Evolutionary conservation across 1,140 invertebrate species (phyloP).

Genomic region (Bombus superbus): DNA sequence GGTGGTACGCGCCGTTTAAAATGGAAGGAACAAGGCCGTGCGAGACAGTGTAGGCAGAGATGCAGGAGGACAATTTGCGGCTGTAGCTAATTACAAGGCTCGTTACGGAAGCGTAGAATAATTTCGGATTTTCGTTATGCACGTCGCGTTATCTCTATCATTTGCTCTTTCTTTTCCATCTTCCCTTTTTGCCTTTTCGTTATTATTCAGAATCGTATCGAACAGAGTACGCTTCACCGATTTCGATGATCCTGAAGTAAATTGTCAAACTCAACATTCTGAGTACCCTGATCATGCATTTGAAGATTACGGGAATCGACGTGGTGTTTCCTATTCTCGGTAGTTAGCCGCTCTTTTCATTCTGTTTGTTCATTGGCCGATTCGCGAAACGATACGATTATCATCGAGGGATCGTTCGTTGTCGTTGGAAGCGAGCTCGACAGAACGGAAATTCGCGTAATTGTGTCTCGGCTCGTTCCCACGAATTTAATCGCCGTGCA

Average conservation of each 20-base stretch:
- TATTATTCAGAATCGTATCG: too few species aligned
- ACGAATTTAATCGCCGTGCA: conserved; percentile 1
- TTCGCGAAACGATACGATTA: background rate
- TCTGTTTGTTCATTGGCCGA: background rate
- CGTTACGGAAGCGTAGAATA: conserved; percentile 66
- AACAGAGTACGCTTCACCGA: too few species aligned
- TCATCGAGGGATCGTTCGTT: background rate
- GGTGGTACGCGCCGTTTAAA: conserved; percentile 33
- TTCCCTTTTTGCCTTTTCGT: background rate
- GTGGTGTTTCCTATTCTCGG: background rate
- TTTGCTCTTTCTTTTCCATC: too few species aligned
- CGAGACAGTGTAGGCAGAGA: conserved; percentile 7
- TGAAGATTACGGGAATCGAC: too few species aligned
- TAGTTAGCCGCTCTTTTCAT: background rate
- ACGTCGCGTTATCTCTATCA: conserved; percentile 13
- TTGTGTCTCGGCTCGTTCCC: background rate
- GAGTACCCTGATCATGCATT: too few species aligned
- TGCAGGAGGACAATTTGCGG: conserved; percentile 63
- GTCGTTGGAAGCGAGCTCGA: background rate
- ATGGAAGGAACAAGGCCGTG: background rate
- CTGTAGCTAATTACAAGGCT: conserved; percentile 72
- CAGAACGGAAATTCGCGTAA: conserved; percentile 8
- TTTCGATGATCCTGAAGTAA: too few species aligned
- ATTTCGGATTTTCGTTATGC: conserved; percentile 63
- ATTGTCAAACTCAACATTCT: too few species aligned